Evolutionary conservation across 2,888 invertebrate species (phyloP), one percentile per base, ranked within the genome.

Genomic region (Metallyticus violacea): DNA sequence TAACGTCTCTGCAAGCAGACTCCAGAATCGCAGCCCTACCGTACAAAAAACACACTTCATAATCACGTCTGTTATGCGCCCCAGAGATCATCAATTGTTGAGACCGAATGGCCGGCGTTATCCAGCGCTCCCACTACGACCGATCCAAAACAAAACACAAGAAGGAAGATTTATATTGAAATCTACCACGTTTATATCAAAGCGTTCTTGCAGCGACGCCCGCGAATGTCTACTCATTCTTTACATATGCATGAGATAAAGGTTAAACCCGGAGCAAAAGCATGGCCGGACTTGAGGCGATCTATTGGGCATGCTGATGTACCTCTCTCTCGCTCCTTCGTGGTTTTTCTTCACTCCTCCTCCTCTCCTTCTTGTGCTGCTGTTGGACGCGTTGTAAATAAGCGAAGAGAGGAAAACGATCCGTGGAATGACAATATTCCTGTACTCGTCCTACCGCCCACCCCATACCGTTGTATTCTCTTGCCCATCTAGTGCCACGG

Each of bases 241-340:
- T 85, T 85, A 85, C 85, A 85, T 85, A 85, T 85, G 81, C 85
- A 85, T 85, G 85, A 85, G 85, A 83, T 83, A 83, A 83, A 83
- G 83, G 83, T 83, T 83, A 83, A 77, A 30, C 77, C 27, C 77
- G 77, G 40, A 62, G 40, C 40, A 62, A 62, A 62, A n/a, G 40
- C 40, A 40, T 40, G 81, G 81, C 79, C 79, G 79, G n/a, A n/a
- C 40, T 62, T 29, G 2, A 30, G 77, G 85, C 85, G 85, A 85
- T 85, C 80, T 85, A 85, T 85, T 76, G 85, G 81, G 85, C 85
- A 85, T 85, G 85, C 81, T 85, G 85, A 85, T 85, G 85, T 80
- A 30, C 62, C 6, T 15, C 80, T 79, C 29, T 29, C 30, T 29
- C 29, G n/a, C 80, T 62, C 40, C 40, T 62, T 62, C 40, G 40